Conservation (phyloP, 1,140 invertebrate species). For the Apis dorsata region DNA sequence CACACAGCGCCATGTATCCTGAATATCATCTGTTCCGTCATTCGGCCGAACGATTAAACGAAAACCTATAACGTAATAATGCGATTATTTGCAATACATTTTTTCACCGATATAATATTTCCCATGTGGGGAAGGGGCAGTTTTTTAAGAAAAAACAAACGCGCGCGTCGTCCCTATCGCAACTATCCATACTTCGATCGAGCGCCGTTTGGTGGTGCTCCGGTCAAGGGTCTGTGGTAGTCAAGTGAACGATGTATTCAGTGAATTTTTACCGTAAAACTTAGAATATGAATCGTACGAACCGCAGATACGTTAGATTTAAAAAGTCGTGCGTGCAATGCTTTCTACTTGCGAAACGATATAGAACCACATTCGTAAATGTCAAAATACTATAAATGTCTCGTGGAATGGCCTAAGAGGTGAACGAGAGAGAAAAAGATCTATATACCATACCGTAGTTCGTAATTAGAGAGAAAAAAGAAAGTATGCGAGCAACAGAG, state of each 20-base stretch:
- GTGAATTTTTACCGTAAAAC: conserved; percentile 60
- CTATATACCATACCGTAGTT: conserved; percentile 36
- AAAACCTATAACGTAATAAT: background rate
- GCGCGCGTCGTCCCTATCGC: conserved; percentile 5
- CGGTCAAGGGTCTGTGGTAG: conserved; percentile 15
- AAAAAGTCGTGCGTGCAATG: background rate
- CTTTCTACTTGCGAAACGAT: conserved; percentile 11
- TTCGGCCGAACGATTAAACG: background rate
- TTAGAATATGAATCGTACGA: conserved; percentile 42
- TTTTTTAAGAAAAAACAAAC: conserved; percentile 23
- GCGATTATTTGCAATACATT: conserved; percentile 20
- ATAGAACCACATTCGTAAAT: background rate
- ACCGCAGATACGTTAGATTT: conserved; percentile 1
- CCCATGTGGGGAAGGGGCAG: background rate
- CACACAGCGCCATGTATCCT: background rate
- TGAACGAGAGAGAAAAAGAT: conserved; percentile 4
- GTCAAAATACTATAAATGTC: conserved; percentile 13
- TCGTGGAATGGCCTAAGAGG: conserved; percentile 45
- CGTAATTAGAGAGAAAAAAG: conserved; percentile 51
- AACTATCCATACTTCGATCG: conserved; percentile 32
- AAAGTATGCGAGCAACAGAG: background rate
- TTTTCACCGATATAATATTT: conserved; percentile 18
- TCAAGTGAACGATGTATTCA: conserved; percentile 34
- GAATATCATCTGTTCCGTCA: background rate
- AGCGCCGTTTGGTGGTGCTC: background rate